Evolutionary conservation across 1,140 invertebrate species (phyloP).

Genomic region (Gryllus bimaculatus): DNA sequence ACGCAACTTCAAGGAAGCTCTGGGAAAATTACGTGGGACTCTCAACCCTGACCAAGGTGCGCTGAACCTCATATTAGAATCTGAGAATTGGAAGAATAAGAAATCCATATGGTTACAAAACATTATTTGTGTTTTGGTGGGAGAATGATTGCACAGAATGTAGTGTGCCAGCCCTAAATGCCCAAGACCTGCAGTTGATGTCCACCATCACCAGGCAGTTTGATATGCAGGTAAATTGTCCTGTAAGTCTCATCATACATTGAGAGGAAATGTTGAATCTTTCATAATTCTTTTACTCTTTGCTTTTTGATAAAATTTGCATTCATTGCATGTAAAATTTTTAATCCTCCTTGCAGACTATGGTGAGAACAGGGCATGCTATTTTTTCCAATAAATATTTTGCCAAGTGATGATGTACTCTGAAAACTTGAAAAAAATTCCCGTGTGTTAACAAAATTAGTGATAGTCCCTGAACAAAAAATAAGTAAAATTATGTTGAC

Average conservation of each 20-base stretch:
- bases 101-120: neutral
- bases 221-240: neutral
- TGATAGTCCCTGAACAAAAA: no score
- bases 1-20: conserved; percentile 41
- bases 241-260: neutral
- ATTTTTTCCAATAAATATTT: no score
- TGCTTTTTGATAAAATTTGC: no score
- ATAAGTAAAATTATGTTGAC: no score
- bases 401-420: no score
- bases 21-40: conserved; percentile 37
- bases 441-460: no score
- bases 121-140: neutral
- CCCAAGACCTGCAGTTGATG: neutral
- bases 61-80: neutral
- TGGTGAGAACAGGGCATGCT: no score
- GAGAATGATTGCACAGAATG: neutral
- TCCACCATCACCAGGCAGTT: neutral
- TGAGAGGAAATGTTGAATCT: neutral
- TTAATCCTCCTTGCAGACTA: no score
- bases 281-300: neutral
- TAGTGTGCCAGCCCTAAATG: neutral
- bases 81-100: neutral
- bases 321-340: no score
- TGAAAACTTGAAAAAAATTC: no score
- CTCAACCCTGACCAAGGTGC: conserved; percentile 30